Conservation (phyloP, 1,140 invertebrate species). For the Phthorimaea operculella region DNA sequence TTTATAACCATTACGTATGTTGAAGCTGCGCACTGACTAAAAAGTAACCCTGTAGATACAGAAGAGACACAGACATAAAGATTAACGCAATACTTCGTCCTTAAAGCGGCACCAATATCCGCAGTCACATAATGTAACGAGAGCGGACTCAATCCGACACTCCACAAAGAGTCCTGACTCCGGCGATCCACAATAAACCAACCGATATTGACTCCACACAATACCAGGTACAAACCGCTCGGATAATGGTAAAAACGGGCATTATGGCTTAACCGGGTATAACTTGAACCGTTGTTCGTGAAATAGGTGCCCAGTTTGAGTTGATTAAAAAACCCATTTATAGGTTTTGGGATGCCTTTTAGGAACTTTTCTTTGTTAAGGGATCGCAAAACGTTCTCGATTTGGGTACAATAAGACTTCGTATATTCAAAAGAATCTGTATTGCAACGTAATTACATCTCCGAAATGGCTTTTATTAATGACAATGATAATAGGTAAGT, state of each 20-base stretch:
- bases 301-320: constrained; percentile 29
- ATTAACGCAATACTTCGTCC: background rate
- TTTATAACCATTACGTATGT: too few relatives aligned
- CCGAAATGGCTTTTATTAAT: too few relatives aligned
- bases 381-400: too few relatives aligned
- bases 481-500: too few relatives aligned
- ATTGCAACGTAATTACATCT: too few relatives aligned
- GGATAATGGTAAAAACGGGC: constrained; percentile 30
- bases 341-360: too few relatives aligned
- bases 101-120: background rate
- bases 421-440: too few relatives aligned
- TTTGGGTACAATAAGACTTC: too few relatives aligned
- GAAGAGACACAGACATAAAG: too few relatives aligned
- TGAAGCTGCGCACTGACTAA: too few relatives aligned
- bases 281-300: constrained; percentile 15
- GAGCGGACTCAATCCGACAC: constrained; percentile 14
- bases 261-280: constrained; percentile 35
- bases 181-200: constrained; percentile 39
- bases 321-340: constrained; percentile 41
- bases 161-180: constrained; percentile 25
- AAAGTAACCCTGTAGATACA: too few relatives aligned
- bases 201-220: constrained; percentile 50
- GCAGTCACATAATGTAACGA: constrained; percentile 10
- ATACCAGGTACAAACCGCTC: constrained; percentile 19
- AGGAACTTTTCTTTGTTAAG: too few relatives aligned